Evolutionary conservation across 92 coral and sea anemone genomes (phyloP), one percentile per base, ranked within the genome.

Genomic region (Isaurus tuberculatus): DNA sequence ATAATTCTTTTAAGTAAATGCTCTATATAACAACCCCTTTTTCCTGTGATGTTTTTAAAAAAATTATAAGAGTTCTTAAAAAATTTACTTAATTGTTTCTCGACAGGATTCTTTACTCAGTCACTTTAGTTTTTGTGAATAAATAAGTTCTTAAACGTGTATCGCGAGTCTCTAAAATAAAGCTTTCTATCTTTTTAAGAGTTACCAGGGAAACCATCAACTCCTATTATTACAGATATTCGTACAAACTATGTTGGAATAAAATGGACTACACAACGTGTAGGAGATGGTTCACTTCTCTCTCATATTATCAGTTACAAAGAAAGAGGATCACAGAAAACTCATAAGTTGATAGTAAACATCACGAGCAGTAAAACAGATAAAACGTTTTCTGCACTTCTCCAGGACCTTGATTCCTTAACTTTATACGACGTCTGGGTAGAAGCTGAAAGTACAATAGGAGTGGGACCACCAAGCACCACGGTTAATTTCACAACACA

Each of bases 161-260:
- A n/a, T n/a, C n/a, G n/a, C n/a, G n/a, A n/a, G n/a, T n/a, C n/a
- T n/a, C n/a, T n/a, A n/a, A n/a, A n/a, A n/a, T n/a, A n/a, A n/a
- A n/a, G n/a, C n/a, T n/a, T n/a, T n/a, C n/a, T n/a, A n/a, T 40
- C 5, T 40, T 9, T 46, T 71, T 26, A 33, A 71, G 77, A 20
- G 15, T 71, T 71, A 27, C 77, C 77, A 5, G 36, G 55, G 30
- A 42, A 46, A 17, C 77, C 77, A 13, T 71, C 77, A 22, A 46
- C 58, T 22, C 77, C 58, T 9, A 29, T 20, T 37, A 43, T 43
- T 0, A 28, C 32, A 40, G 30, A 19, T 8, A 17, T 71, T 42
- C 31, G 57, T 1, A 40, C 11, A 27, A 27, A 42, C 34, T 2
- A 37, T 11, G 60, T 27, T 4, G 28, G 22, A 4, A 40, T 71